Conservation (phyloP, 2,888 invertebrate species). For the Nomada hirtipes region DNA sequence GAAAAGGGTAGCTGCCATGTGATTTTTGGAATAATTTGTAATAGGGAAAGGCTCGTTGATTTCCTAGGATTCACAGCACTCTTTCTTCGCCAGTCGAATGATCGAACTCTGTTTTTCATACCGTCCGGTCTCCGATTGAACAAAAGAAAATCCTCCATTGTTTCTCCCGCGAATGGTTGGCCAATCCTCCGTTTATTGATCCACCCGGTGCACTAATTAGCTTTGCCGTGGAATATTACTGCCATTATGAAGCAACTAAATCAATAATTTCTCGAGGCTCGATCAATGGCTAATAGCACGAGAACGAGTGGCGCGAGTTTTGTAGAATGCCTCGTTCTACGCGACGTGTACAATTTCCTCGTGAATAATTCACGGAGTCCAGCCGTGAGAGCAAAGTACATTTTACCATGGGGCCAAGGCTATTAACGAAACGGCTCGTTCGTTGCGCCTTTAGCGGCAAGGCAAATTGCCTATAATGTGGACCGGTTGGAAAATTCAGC, state of each 20-base stretch:
- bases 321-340: constrained; percentile 8
- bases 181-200: not conserved
- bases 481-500: constrained; percentile 54
- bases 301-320: constrained; percentile 28
- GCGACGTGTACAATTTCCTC: constrained; percentile 19
- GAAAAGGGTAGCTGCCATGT: too few relatives aligned
- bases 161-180: not conserved
- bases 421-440: constrained; percentile 49
- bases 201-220: constrained; percentile 1
- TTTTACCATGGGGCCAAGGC: constrained; percentile 38
- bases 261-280: constrained; percentile 21
- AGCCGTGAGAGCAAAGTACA: constrained; percentile 28
- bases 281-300: constrained; percentile 28
- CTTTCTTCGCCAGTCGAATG: too few relatives aligned
- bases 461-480: constrained; percentile 54
- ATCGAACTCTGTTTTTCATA: too few relatives aligned
- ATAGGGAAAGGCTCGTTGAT: too few relatives aligned
- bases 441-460: constrained; percentile 48
- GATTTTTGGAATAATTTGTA: too few relatives aligned
- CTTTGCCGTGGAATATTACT: not conserved
- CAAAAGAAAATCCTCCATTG: not conserved
- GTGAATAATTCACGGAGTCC: constrained; percentile 52
- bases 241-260: constrained; percentile 27
- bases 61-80: too few relatives aligned
- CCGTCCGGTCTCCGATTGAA: not conserved